Evolutionary conservation across 2,888 invertebrate genomes (phyloP).

Genomic region (Leptinotarsa peninsularis): DNA sequence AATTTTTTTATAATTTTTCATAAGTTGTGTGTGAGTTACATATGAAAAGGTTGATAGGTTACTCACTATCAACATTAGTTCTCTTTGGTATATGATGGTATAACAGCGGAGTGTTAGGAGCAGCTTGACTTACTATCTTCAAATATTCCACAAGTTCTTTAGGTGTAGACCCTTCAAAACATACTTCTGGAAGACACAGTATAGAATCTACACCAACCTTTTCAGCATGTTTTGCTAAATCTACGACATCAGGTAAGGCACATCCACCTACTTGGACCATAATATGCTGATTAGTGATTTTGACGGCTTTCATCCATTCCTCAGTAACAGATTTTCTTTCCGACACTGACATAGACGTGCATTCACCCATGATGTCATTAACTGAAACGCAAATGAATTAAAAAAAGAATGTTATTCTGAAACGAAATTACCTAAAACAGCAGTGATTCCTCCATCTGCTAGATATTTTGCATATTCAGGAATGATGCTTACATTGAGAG

Average conservation of each 20-base stretch:
- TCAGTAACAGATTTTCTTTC: conserved; percentile 78
- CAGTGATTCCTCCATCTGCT: conserved; percentile 72
- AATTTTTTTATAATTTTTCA: conserved; percentile 63
- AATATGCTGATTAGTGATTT: conserved; percentile 70
- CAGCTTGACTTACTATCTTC: conserved; percentile 67
- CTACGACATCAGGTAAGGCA: conserved; percentile 75
- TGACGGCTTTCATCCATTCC: conserved; percentile 73
- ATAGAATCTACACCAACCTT: conserved; percentile 75
- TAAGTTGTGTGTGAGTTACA: too few relatives aligned
- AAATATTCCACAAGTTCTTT: conserved; percentile 76
- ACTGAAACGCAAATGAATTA: conserved; percentile 67
- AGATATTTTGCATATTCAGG: conserved; percentile 76
- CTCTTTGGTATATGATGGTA: conserved; percentile 87
- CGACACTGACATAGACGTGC: conserved; percentile 73
- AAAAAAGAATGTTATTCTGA: conserved; percentile 10
- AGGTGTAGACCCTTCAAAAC: conserved; percentile 76
- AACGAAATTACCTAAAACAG: conserved; percentile 74
- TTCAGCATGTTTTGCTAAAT: conserved; percentile 78
- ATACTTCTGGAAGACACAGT: conserved; percentile 81
- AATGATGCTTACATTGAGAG: conserved; percentile 57
- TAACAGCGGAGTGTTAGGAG: conserved; percentile 75
- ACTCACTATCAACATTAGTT: conserved; percentile 79
- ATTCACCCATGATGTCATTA: conserved; percentile 85
- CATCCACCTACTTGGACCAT: conserved; percentile 82
- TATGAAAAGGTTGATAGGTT: too few relatives aligned